Evolutionary conservation across 2,888 invertebrate genomes (phyloP), one percentile per base, ranked within the genome.

Genomic region (Habrosyne pyritoides): DNA sequence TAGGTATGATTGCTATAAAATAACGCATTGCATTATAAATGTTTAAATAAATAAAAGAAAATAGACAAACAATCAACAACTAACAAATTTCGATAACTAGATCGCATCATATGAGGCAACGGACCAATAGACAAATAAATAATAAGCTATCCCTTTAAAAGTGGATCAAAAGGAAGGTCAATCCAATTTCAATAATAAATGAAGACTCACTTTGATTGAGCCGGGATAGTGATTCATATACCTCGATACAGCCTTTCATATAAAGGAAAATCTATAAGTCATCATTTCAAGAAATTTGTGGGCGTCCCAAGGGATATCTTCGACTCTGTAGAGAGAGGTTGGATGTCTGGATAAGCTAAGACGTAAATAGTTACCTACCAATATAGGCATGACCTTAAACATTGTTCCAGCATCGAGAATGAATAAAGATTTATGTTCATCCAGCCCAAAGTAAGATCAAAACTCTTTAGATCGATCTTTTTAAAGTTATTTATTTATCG

Each of bases 141-240:
- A 42, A 18, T 42, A 33, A 33, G n/a, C 33, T n/a, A n/a, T n/a
- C 18, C 18, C 18, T 18, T 42, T 18, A n/a, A 2, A 42, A 1
- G 2, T 8, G 5, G 8, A 42, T 42, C n/a, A 42, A 42, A 42
- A 42, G 18, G 42, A 18, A 42, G 5, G 18, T 14, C 42, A 8
- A 42, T 18, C 18, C 14, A 42, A 42, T 42, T 42, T 42, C 42
- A 42, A 42, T 42, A 42, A 42, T 42, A 42, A 42, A 42, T 42
- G 42, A 18, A 18, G 14, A 18, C 8, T 18, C 2, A 2, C 42
- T 42, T 42, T 42, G 14, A 42, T 42, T 42, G 18, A 18, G 18
- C 14, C 8, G 18, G 18, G n/a, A 42, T 42, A 42, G 42, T 42
- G 42, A 42, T 42, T 42, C 8, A n/a, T 42, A n/a, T 42, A 12